These are phyloP conservation scores for Callithrix jacchus DNA, from an alignment of 2,113 vertebrate species.

Conservation along the genomic window DNA sequence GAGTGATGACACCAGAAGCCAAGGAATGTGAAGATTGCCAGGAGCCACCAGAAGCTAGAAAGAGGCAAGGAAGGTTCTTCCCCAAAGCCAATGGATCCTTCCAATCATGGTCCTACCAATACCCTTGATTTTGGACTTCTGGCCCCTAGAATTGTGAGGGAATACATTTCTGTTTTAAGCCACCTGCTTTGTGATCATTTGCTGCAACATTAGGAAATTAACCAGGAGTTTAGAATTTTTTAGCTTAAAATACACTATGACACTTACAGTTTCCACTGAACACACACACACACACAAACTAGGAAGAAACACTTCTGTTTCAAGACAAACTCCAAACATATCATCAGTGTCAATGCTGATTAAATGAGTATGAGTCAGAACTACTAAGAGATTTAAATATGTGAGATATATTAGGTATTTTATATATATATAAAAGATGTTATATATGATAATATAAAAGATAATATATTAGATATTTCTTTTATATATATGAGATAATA, in stretches of 20 bases:
- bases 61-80: not conserved
- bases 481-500: too few relatives aligned
- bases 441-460: too few relatives aligned
- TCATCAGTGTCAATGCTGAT: not conserved
- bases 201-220: not conserved
- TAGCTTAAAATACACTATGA: not conserved
- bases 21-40: not conserved
- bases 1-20: not conserved
- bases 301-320: not conserved
- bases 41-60: too few relatives aligned
- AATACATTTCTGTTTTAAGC: not conserved
- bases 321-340: not conserved
- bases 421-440: too few relatives aligned
- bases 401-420: not conserved
- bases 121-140: not conserved
- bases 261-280: not conserved
- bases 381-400: not conserved
- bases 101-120: too few relatives aligned
- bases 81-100: not conserved
- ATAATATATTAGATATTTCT: not conserved
- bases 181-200: not conserved
- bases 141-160: not conserved
- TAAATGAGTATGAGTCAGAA: not conserved
- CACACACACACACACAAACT: not conserved
- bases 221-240: not conserved